Evolutionary conservation across 2,888 invertebrate genomes (phyloP).

Genomic region (Clusia tigrina): DNA sequence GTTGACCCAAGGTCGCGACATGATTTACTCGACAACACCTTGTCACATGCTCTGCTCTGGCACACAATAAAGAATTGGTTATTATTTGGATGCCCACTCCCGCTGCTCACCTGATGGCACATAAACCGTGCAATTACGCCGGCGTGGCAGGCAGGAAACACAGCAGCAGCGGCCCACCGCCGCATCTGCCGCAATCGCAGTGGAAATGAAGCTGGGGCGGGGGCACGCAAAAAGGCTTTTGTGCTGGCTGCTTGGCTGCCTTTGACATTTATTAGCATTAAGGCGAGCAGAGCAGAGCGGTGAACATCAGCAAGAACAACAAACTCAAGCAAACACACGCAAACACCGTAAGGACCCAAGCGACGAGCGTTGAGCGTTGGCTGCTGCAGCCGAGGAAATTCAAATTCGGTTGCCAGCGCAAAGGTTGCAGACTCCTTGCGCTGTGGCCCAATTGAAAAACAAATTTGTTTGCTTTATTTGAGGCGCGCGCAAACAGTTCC

Average conservation of each 20-base stretch:
- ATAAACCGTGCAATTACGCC: neutral
- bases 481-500: conserved; percentile 1
- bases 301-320: neutral
- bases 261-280: conserved; percentile 9
- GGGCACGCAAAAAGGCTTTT: conserved; percentile 1
- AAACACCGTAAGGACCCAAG: neutral
- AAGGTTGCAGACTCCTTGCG: too few species aligned
- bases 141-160: neutral
- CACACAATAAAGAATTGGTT: conserved; percentile 7
- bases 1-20: conserved; percentile 50
- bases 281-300: neutral
- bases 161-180: neutral
- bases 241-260: neutral
- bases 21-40: neutral
- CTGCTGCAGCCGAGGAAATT: too few species aligned
- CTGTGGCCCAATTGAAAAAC: neutral
- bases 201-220: neutral
- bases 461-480: conserved; percentile 9
- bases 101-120: neutral
- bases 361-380: neutral
- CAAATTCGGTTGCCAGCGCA: too few species aligned
- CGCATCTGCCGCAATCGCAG: neutral
- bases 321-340: neutral
- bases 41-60: neutral
- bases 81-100: neutral